Conservation (phyloP, 1,140 invertebrate species). For the Bathynomus jamesi region DNA sequence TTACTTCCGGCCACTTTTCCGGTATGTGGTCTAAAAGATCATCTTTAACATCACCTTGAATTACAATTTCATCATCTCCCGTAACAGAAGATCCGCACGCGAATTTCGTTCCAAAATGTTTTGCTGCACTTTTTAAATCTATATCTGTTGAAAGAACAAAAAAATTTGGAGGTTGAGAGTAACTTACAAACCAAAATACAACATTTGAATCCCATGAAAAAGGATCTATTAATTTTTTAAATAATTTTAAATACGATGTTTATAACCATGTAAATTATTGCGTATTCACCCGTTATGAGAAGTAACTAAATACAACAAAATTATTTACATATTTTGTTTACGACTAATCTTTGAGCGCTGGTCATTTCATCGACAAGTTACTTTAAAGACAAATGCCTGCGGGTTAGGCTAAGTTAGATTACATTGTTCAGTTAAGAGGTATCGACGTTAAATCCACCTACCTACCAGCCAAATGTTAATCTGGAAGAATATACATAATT, state of each 20-base stretch:
- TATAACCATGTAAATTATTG: neutral
- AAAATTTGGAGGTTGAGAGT: neutral
- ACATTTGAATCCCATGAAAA: conserved; percentile 6
- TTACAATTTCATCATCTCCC: conserved; percentile 97
- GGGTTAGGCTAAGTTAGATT: too few relatives aligned
- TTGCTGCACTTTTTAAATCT: conserved; percentile 94
- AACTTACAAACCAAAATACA: conserved; percentile 1
- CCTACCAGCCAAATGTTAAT: too few relatives aligned
- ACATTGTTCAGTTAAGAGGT: too few relatives aligned
- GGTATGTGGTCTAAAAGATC: conserved; percentile 94
- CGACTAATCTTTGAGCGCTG: too few relatives aligned
- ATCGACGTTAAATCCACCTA: too few relatives aligned
- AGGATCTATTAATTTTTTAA: conserved; percentile 4
- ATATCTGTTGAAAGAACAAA: conserved; percentile 61
- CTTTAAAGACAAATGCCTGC: too few relatives aligned
- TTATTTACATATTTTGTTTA: too few relatives aligned
- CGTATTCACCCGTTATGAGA: too few relatives aligned
- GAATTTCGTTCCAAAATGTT: conserved; percentile 96
- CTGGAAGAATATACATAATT: too few relatives aligned
- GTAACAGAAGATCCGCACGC: conserved; percentile 97
- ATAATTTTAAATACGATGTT: conserved; percentile 6
- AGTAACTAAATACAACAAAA: too few relatives aligned
- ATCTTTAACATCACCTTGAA: conserved; percentile 97
- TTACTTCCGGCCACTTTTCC: conserved; percentile 91
- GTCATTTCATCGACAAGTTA: too few relatives aligned